A percentile compares a stretch with the other conserved stretches of the same genome.
Conservation (phyloP, 2,113 vertebrate genomes). For the Catharus bicknelli region DNA sequence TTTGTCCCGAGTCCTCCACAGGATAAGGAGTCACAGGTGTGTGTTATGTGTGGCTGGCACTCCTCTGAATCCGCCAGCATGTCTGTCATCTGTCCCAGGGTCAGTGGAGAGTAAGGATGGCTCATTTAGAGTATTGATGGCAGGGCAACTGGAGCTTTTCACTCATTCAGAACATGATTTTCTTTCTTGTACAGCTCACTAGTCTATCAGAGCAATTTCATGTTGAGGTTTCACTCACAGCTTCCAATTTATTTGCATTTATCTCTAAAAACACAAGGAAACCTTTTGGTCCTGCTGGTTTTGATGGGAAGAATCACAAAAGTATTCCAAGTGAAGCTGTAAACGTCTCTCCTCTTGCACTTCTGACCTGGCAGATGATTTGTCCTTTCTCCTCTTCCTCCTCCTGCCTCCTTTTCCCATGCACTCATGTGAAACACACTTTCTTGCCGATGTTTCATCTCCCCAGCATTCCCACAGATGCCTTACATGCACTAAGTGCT, state of each 20-base stretch:
- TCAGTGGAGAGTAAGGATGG: neutral
- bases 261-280: neutral
- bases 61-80: neutral
- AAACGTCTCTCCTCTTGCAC: neutral
- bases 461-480: neutral
- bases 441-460: neutral
- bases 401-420: neutral
- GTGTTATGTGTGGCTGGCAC: neutral
- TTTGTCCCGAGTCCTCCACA: neutral
- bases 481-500: accelerated
- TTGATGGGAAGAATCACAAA: neutral
- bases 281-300: neutral
- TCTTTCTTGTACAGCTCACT: neutral
- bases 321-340: neutral
- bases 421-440: neutral
- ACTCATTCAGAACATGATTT: neutral
- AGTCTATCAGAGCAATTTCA: neutral
- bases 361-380: neutral
- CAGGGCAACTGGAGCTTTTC: neutral
- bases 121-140: neutral
- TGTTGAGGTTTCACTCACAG: neutral
- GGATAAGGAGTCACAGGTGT: neutral
- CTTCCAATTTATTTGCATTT: neutral
- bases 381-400: neutral
- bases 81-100: neutral